phyloP scores from a whole-genome alignment of 1,140 invertebrate species.

The Doryteuthis pealeii region DNA sequence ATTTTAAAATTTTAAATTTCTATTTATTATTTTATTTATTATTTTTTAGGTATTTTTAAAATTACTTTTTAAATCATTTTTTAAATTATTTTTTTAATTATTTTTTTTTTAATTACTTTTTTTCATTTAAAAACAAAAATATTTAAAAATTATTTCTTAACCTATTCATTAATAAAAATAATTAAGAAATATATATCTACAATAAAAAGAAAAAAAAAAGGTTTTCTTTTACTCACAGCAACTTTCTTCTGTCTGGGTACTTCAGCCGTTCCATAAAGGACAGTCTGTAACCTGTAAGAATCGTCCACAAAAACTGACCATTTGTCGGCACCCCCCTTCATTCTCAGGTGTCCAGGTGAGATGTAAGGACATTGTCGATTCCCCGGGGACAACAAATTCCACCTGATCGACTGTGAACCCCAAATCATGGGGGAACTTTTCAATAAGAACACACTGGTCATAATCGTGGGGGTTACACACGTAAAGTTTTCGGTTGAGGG shows the following conservation, averaged over 20 bases:
- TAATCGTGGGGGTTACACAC: slow-evolving; percentile 51
- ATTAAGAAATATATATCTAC: no score
- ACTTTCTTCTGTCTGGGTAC: slow-evolving; percentile 33
- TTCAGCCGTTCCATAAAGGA: slow-evolving; percentile 44
- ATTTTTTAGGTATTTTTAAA: no score
- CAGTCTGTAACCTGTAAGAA: slow-evolving; percentile 45
- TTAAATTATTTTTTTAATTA: no score
- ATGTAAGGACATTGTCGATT: slow-evolving; percentile 28
- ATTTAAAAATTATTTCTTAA: no score
- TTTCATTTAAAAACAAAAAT: no score
- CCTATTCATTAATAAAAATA: no score
- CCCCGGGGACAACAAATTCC: slow-evolving; percentile 38
- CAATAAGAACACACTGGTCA: slow-evolving; percentile 46
- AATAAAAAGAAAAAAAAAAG: no score
- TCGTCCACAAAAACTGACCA: slow-evolving; percentile 47
- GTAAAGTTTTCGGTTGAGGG: slow-evolving; percentile 33
- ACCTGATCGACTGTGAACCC: slow-evolving; percentile 38
- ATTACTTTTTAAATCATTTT: no score
- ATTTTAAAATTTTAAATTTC: no score
- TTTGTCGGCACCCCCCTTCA: slow-evolving; percentile 42
- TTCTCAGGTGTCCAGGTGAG: slow-evolving; percentile 45
- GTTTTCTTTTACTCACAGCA: slow-evolving; percentile 10
- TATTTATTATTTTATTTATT: no score
- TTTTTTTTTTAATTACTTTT: no score
- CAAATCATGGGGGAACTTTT: slow-evolving; percentile 49